A percentile compares a stretch with the other conserved stretches of the same genome.
phyloP scores from a whole-genome alignment of 2,888 invertebrate genomes.

The Tubulanus polymorphus region DNA sequence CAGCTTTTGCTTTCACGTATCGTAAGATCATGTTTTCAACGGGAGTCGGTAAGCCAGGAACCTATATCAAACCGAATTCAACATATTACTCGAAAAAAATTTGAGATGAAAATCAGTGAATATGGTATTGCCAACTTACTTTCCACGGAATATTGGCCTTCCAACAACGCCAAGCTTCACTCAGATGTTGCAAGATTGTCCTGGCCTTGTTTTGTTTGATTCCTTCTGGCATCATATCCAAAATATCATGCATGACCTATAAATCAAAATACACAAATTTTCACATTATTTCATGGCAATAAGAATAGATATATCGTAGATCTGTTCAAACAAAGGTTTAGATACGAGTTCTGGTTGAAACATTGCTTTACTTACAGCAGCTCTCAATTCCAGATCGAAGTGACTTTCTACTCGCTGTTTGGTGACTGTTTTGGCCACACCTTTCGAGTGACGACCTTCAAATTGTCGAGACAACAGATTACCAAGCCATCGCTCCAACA shows the following conservation, averaged over 20 bases:
- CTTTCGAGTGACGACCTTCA: slow-evolving; percentile 98
- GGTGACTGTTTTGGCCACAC: slow-evolving; percentile 99
- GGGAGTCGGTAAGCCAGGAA: slow-evolving; percentile 96
- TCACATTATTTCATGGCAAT: too few relatives aligned
- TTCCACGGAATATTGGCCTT: slow-evolving; percentile 99
- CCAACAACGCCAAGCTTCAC: slow-evolving; percentile 99
- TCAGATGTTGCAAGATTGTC: slow-evolving; percentile 96
- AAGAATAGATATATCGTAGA: too few relatives aligned
- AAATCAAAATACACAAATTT: too few relatives aligned
- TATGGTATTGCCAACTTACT: slow-evolving; percentile 56
- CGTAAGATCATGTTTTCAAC: slow-evolving; percentile 99
- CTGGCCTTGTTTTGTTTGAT: slow-evolving; percentile 99
- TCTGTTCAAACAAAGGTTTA: too few relatives aligned
- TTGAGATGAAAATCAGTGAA: neutral
- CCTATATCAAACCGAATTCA: slow-evolving; percentile 52
- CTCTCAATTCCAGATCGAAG: slow-evolving; percentile 96
- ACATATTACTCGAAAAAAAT: neutral
- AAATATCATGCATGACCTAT: slow-evolving; percentile 80
- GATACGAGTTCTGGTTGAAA: too few relatives aligned
- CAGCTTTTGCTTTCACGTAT: slow-evolving; percentile 99
- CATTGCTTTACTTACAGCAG: slow-evolving; percentile 65
- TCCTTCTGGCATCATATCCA: slow-evolving; percentile 99
- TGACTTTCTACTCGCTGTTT: slow-evolving; percentile 99
- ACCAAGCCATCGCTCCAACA: slow-evolving; percentile 98
- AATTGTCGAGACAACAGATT: slow-evolving; percentile 97